phyloP scores from a whole-genome alignment of 2,113 vertebrate genomes.

The Trochalopteron elliotii region DNA sequence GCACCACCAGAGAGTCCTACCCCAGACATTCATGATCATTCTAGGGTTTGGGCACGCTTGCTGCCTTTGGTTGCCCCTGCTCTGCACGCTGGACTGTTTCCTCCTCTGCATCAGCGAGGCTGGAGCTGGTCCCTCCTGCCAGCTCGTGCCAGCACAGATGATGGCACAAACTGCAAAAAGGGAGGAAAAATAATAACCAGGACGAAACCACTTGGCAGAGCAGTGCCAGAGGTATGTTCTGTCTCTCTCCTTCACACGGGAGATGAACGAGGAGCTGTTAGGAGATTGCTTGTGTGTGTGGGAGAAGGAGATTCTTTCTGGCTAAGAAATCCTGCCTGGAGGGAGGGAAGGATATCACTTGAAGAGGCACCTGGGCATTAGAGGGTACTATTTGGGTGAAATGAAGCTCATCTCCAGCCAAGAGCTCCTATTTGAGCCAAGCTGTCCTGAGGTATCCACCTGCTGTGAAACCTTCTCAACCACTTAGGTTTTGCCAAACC shows the following conservation, averaged over 20 bases:
- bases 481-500: neutral
- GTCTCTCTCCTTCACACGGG: neutral
- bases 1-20: neutral
- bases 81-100: neutral
- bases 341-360: neutral
- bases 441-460: neutral
- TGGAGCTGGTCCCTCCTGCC: constrained; percentile 7
- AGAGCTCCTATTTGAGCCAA: neutral
- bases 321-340: neutral
- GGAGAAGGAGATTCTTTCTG: neutral
- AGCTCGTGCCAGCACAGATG: constrained; percentile 30
- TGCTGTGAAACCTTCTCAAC: neutral
- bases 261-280: neutral
- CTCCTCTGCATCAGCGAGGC: neutral
- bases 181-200: neutral
- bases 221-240: neutral
- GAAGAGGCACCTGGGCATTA: neutral
- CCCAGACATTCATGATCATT: neutral
- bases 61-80: neutral
- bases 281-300: neutral
- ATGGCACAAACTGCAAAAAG: neutral
- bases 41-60: neutral
- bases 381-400: neutral
- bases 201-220: neutral
- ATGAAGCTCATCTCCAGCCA: neutral